Evolutionary conservation across 2,888 invertebrate genomes (phyloP), one percentile per base, ranked within the genome.

Genomic region (Loripinus fragilis): DNA sequence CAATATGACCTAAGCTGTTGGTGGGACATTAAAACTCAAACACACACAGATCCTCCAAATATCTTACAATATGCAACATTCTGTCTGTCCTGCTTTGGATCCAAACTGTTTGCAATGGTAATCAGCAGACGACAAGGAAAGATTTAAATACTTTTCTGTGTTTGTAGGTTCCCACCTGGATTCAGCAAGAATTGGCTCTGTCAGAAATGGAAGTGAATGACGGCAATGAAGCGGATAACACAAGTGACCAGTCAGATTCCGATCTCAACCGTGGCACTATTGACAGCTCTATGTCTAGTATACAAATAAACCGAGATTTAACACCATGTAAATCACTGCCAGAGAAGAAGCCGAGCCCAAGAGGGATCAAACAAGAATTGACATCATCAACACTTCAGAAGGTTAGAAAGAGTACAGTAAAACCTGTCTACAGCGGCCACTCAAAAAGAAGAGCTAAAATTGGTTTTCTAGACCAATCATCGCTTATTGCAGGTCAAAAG

Each of bases 161-260:
- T 45, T 71, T 75, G 20, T 76, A 92, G 91, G 86, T 93, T 23
- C 93, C 92, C n/a, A 81, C 88, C 3, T 93, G 93, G 93, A 80
- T 93, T 30, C 87, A 85, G 41, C 81, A 91, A 30, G 92, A 93
- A 76, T 82, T 93, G 28, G 90, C 90, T n/a, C 75, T 81, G 52
- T 85, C 86, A 15, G 79, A 84, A 28, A 69, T 78, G 23, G 86
- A 90, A 23, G 76, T 76, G 5, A 80, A 81, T 76, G 89, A 90
- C 79, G 89, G 89, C 10, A 90, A 90, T 75, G 89, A 89, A 48
- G 86, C 90, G n/a, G 91, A 91, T 72, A 87, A 90, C 76, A 90
- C 89, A 8, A 90, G 89, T 80, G 90, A 88, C 73, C 86, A 87
- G 65, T 88, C 88, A 15, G 90, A 89, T 23, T 88, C 89, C 42